Evolutionary conservation across 1,140 invertebrate genomes (phyloP), one percentile per base, ranked within the genome.

Genomic region (Drosophila sechellia): DNA sequence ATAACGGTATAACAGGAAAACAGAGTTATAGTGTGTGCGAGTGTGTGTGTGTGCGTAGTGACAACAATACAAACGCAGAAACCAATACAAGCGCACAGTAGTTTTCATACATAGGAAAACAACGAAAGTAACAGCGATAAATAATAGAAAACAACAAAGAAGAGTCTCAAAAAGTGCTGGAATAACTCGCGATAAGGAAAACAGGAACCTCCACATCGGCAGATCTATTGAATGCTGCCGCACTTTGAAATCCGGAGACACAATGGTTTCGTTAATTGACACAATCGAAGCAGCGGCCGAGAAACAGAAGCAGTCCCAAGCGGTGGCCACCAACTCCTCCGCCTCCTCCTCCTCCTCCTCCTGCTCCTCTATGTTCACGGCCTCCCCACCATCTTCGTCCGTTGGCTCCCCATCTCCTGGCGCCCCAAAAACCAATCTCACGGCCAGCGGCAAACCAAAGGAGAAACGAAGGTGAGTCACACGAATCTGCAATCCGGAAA

Each of bases 211-310:
- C 64, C 74, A 53, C 52, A 79, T 74, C 48, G 72, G 65, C 48
- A 76, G 37, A 76, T 63, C 61, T 77, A 13, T 77, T 89, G 83
- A 79, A 89, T 89, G 84, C 79, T 73, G 79, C 84, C 83, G 64
- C 69, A 60, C 58, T 68, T 79, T 55, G 43, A 87, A 75, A 73
- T 78, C 55, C 79, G 53, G 6, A 57, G 72, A 77, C 68, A 90
- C 81, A 90, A 90, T 90, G 87, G 87, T 90, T 77, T 91, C 87
- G 46, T 81, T 90, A 78, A 89, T 90, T 81, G 77, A 79, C 57
- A 89, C 72, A 66, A 84, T 87, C 64, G 79, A 90, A 60, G 79
- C 87, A 64, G 79, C 83, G 60, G 78, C 64, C 45, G 72, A 74
- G 68, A 90, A 90, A 50, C 85, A 79, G 63, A 68, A 65, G 58